Evolutionary conservation across 2,113 vertebrate species (phyloP).

Genomic region (Laterallus jamaicensis): DNA sequence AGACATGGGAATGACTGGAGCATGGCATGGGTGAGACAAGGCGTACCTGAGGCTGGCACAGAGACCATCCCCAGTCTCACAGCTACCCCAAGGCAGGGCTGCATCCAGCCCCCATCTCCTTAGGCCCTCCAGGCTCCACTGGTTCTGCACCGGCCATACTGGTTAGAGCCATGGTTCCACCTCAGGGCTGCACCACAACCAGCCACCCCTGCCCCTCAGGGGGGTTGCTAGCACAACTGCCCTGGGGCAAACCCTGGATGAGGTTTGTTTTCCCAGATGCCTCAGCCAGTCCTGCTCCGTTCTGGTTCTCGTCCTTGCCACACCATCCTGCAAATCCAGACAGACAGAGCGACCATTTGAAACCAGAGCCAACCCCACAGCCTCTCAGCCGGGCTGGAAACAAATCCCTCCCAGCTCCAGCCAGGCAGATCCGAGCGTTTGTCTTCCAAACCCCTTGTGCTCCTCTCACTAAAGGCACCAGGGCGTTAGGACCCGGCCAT

Average conservation of each 20-base stretch:
- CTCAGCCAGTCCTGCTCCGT: background rate
- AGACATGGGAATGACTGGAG: background rate
- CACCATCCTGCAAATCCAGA: background rate
- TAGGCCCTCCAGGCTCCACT: background rate
- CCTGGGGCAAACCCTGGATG: background rate
- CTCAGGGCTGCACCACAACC: background rate
- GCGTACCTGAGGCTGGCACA: background rate
- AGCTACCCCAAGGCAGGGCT: background rate
- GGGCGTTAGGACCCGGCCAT: background rate
- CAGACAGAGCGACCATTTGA: background rate
- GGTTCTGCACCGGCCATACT: background rate
- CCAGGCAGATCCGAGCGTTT: background rate
- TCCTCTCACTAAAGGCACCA: background rate
- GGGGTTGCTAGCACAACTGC: background rate
- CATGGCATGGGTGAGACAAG: rapidly evolving
- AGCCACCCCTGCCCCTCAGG: background rate
- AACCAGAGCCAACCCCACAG: background rate
- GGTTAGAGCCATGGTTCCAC: background rate
- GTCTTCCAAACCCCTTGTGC: background rate
- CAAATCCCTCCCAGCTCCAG: background rate
- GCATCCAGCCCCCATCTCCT: background rate
- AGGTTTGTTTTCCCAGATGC: background rate
- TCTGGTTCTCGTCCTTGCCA: background rate
- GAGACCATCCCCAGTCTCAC: background rate
- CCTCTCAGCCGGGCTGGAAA: background rate